Percentiles rank a stretch among this genome's conserved stretches.
Evolutionary conservation across 2,888 invertebrate genomes (phyloP).

Genomic region (Tachina lurida): DNA sequence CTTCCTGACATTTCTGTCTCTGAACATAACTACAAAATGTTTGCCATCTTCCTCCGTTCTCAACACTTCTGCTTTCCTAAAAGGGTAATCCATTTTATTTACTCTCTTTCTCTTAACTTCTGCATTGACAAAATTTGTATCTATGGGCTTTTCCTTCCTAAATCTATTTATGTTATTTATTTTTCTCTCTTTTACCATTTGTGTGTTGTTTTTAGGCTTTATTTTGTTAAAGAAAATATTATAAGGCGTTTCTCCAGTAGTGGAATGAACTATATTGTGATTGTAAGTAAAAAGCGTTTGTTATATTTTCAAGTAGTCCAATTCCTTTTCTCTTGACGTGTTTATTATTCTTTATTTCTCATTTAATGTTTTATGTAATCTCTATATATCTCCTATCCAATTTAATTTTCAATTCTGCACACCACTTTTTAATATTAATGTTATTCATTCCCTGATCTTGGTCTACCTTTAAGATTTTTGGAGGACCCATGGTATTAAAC

Average conservation of each 20-base stretch:
- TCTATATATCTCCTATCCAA: not conserved
- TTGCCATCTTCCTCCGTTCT: slow-evolving; percentile 52
- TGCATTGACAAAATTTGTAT: slow-evolving; percentile 50
- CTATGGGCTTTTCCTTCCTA: not conserved
- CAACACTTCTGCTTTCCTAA: slow-evolving; percentile 38
- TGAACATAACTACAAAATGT: slow-evolving; percentile 57
- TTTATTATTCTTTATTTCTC: not conserved
- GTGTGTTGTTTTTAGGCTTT: slow-evolving; percentile 6
- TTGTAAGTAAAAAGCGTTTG: slow-evolving; percentile 43
- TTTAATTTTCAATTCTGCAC: slow-evolving; percentile 14
- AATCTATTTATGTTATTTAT: slow-evolving; percentile 42
- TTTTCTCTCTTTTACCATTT: slow-evolving; percentile 37
- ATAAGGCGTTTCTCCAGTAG: slow-evolving; percentile 21
- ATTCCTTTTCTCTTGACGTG: not conserved
- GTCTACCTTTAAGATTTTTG: slow-evolving; percentile 38
- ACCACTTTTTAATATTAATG: slow-evolving; percentile 41
- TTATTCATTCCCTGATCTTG: slow-evolving; percentile 1
- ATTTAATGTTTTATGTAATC: not conserved
- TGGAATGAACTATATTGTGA: slow-evolving; percentile 22
- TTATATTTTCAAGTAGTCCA: slow-evolving; percentile 8
- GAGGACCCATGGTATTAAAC: not conserved
- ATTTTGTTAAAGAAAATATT: slow-evolving; percentile 43
- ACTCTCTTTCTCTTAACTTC: slow-evolving; percentile 51
- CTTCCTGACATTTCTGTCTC: slow-evolving; percentile 43
- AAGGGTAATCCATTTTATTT: slow-evolving; percentile 52